A percentile compares a stretch with the other conserved stretches of the same genome.
These are phyloP conservation scores for Protaetia brevitarsis DNA, from an alignment of 1,140 invertebrate species.

Conservation along the genomic window DNA sequence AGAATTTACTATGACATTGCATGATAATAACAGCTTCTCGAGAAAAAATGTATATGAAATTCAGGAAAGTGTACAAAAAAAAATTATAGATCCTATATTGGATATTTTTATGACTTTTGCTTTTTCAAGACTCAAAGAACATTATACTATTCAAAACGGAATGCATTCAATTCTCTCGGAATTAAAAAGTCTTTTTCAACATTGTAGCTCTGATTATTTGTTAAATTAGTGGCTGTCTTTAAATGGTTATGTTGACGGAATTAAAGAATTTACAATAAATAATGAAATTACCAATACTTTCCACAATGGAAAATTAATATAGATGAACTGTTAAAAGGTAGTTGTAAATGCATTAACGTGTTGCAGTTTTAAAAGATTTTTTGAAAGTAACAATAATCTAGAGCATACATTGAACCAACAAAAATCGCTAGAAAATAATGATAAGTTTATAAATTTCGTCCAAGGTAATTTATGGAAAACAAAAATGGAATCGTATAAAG, in stretches of 20 bases:
- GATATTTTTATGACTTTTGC: slow-evolving; percentile 20
- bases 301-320: slow-evolving; percentile 17
- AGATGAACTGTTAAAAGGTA: slow-evolving; percentile 22
- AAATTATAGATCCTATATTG: slow-evolving; percentile 23
- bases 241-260: slow-evolving; percentile 9
- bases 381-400: slow-evolving; percentile 24
- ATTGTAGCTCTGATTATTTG: slow-evolving; percentile 24
- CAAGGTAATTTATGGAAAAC: slow-evolving; percentile 41
- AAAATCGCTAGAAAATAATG: slow-evolving; percentile 26
- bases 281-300: slow-evolving; percentile 18
- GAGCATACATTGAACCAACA: slow-evolving; percentile 20
- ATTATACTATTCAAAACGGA: slow-evolving; percentile 13
- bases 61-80: slow-evolving; percentile 14
- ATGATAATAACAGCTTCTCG: slow-evolving; percentile 31
- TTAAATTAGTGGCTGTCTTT: slow-evolving; percentile 24
- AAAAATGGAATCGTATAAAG: slow-evolving; percentile 24
- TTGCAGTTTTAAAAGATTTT: slow-evolving; percentile 28
- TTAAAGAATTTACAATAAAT: slow-evolving; percentile 27
- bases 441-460: slow-evolving; percentile 38
- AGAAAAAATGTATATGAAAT: slow-evolving; percentile 29
- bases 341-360: slow-evolving; percentile 28
- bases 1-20: slow-evolving; percentile 11
- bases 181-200: slow-evolving; percentile 27
- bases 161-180: not conserved
- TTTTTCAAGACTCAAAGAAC: not conserved